Conservation (phyloP, 2,113 vertebrate species). For the Thinocorus orbignyianus region DNA sequence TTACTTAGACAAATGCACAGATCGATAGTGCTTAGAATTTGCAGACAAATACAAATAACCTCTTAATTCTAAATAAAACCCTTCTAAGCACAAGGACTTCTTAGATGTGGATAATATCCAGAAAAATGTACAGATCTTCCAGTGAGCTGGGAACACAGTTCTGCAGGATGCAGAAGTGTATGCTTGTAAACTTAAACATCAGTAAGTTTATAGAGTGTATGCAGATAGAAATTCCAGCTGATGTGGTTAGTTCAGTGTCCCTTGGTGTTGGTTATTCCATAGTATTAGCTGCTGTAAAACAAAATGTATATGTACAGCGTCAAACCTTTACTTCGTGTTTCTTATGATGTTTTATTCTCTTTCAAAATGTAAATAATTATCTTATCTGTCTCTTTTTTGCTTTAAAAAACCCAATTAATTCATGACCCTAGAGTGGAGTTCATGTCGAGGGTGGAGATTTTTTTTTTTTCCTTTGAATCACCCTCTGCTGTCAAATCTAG, state of each 20-base stretch:
- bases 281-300: background rate
- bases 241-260: background rate
- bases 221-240: background rate
- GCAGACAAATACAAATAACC: slow-evolving; percentile 53
- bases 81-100: slow-evolving; percentile 22
- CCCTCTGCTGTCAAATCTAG: background rate
- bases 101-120: slow-evolving; percentile 23
- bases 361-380: background rate
- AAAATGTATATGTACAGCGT: background rate
- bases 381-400: background rate
- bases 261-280: background rate
- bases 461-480: background rate
- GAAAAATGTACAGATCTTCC: background rate
- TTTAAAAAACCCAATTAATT: background rate
- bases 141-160: background rate
- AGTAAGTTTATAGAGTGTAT: background rate
- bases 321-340: background rate
- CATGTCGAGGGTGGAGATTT: background rate
- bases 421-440: background rate
- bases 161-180: background rate
- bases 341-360: background rate
- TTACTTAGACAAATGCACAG: slow-evolving; percentile 52
- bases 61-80: slow-evolving; percentile 57
- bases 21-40: slow-evolving; percentile 65
- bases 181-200: background rate